Conservation (phyloP, 2,113 vertebrate genomes). For the Prunella fulvescens region DNA sequence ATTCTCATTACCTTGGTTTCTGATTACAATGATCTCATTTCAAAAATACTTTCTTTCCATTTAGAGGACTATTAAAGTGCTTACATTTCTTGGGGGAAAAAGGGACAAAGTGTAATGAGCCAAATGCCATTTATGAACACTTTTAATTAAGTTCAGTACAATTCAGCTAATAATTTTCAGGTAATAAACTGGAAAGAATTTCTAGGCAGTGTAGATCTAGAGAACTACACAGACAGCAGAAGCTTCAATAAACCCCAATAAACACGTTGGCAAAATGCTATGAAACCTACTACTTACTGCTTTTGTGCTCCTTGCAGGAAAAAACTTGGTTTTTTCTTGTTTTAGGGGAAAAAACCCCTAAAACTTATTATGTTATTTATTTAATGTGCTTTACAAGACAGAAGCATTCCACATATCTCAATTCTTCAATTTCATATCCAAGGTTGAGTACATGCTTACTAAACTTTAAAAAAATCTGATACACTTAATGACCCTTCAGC, state of each 20-base stretch:
- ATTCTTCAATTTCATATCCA: neutral
- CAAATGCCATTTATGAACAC: slow-evolving; percentile 57
- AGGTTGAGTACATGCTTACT: neutral
- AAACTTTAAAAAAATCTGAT: neutral
- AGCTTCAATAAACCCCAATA: slow-evolving; percentile 2
- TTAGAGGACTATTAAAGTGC: slow-evolving; percentile 49
- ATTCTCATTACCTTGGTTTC: slow-evolving; percentile 50
- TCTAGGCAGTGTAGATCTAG: slow-evolving; percentile 18
- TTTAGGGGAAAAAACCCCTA: neutral
- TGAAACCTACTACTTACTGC: neutral
- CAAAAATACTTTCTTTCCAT: slow-evolving; percentile 46
- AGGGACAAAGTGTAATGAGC: slow-evolving; percentile 54
- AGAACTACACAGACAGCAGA: slow-evolving; percentile 1
- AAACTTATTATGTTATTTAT: neutral
- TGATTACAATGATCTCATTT: slow-evolving; percentile 39
- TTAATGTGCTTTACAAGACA: neutral
- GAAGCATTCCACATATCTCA: neutral
- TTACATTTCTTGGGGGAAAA: slow-evolving; percentile 54
- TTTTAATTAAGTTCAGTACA: slow-evolving; percentile 57
- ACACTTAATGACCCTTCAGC: neutral
- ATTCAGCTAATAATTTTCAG: slow-evolving; percentile 53
- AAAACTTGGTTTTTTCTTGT: neutral
- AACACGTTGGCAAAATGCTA: neutral
- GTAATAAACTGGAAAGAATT: slow-evolving; percentile 61
- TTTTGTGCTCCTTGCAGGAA: neutral